phyloP scores from a whole-genome alignment of 2,888 invertebrate species.

The Eurois occulta region DNA sequence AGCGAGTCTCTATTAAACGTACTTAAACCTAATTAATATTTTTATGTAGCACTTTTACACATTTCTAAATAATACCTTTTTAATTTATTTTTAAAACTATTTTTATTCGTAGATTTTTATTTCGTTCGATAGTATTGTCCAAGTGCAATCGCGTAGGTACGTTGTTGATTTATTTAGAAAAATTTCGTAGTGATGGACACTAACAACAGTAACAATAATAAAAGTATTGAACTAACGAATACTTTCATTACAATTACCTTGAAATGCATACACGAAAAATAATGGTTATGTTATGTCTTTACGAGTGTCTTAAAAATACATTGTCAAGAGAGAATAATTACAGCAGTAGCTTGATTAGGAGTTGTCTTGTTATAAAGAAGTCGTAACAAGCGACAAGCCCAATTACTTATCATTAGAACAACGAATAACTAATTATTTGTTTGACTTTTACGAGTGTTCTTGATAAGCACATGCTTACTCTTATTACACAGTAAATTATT shows the following conservation, averaged over 20 bases:
- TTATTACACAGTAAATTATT: neutral
- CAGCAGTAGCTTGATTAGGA: neutral
- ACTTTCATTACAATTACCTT: neutral
- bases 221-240: neutral
- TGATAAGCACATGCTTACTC: slow-evolving; percentile 5
- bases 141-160: neutral
- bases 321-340: neutral
- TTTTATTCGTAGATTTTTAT: too few relatives aligned
- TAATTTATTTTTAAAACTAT: too few relatives aligned
- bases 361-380: slow-evolving; percentile 10
- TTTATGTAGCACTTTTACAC: too few relatives aligned
- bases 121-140: neutral
- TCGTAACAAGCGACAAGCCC: slow-evolving; percentile 3
- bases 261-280: neutral
- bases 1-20: too few relatives aligned
- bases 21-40: too few relatives aligned
- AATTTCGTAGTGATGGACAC: neutral
- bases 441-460: slow-evolving; percentile 10
- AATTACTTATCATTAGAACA: slow-evolving; percentile 19
- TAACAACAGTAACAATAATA: neutral
- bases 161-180: neutral
- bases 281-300: neutral
- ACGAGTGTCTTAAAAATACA: neutral
- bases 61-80: too few relatives aligned
- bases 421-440: slow-evolving; percentile 8